Base-by-base conservation (phyloP, 1,140 invertebrate species). In the Schlechtendalia chinensis region DNA sequence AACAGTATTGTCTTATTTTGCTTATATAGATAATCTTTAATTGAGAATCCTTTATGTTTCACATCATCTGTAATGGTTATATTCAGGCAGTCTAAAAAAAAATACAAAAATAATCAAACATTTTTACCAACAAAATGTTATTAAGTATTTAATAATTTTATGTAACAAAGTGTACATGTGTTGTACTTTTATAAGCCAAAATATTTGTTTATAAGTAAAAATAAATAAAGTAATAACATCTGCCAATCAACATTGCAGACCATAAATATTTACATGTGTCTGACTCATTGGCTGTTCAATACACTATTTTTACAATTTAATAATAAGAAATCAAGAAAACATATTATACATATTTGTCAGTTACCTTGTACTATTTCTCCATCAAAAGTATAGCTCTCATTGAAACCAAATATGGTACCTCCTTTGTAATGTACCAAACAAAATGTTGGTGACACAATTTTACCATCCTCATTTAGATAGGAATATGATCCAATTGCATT, bases 341-440 rank as follows among this genome's bases (percentile, higher is more conserved):
- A 54, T 27, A 56, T 24, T 12, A 22, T 3, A 50, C 27, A 45
- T n/a, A 63, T 29, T 11, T 47, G 61, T 16, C 27, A 27, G 1
- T 32, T 59, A 69, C 86, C 88, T 84, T 90, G 86, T 53, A 90
- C 85, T 72, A 95, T 90, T 84, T 92, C 90, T 56, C 92, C 93
- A 86, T 98, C 93, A 84, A 96, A 97, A 61, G 93, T 89, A 84
- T 96, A 97, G 71, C 94, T 96, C 85, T 96, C 93, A 84, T 97
- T 96, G 82, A 93, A 94, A 4, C 94, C 93, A 86, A 91, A 93
- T 82, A 97, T 94, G 1, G 89, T 89, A 1, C 93, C 94, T 85
- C 91, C 88, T 83, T 91, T 92, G 85, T 95, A 97, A 67, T 92
- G 89, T 79, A 91, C 90, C n/a, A 92, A 87, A 84, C 94, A 96